phyloP scores from a whole-genome alignment of 2,113 vertebrate genomes.

The Stictonetta naevosa region DNA sequence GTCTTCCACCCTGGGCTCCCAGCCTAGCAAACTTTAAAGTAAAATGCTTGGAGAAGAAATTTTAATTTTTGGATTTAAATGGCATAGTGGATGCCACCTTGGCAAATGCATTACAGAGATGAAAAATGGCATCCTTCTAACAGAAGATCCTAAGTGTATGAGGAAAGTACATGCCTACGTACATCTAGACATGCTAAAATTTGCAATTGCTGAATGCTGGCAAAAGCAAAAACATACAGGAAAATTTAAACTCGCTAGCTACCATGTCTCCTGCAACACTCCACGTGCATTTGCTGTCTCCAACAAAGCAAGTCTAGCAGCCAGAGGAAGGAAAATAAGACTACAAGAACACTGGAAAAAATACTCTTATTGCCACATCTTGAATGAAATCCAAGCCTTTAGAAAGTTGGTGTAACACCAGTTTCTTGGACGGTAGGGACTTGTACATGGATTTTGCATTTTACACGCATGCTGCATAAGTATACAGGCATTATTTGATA shows the following conservation, averaged over 20 bases:
- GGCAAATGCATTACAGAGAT: background rate
- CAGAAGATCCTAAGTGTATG: background rate
- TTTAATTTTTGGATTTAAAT: background rate
- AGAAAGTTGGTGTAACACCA: background rate
- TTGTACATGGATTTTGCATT: background rate
- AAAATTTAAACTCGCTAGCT: background rate
- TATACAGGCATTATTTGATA: background rate
- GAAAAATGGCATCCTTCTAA: background rate
- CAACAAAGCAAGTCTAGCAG: background rate
- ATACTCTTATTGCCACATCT: background rate
- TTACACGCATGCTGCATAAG: background rate
- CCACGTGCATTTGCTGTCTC: background rate
- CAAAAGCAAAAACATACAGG: background rate
- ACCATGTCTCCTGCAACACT: background rate
- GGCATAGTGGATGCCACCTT: rapidly evolving
- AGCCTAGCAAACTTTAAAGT: background rate
- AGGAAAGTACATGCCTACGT: background rate
- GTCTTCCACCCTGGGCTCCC: background rate
- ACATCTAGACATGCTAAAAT: background rate
- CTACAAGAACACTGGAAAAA: background rate
- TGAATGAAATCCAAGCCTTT: background rate
- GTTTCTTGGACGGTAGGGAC: background rate
- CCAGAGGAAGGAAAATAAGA: background rate
- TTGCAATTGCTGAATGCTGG: background rate
- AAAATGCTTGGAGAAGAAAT: background rate